Base-by-base conservation (phyloP, 2,888 invertebrate species). In the Trichogramma evanescens region DNA sequence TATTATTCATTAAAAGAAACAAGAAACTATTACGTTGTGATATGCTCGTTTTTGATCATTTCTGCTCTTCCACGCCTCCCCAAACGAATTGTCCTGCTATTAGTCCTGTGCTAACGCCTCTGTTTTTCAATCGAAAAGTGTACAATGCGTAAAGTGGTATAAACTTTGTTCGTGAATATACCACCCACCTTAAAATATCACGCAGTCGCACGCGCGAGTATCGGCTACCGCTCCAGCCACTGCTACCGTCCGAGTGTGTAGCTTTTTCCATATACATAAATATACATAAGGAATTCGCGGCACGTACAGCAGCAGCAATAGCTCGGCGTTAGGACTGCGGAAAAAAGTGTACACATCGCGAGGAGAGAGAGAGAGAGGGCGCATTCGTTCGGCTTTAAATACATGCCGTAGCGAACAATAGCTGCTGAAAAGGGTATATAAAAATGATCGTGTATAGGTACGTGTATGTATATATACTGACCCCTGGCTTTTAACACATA, bases 391-490 rank as follows among this genome's bases (percentile, higher is more conserved):
- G 26, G 3, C 26, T 26, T 26, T 26, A 26, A 26, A 26, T 26
- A 26, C 26, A 26, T 26, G 26, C 26, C 26, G 26, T 26, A 3
- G 26, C 26, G 26, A 26, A 26, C 26, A 26, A 26, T 26, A 26
- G 26, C 26, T 26, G 26, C 26, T 26, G 26, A 40, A 44, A 80
- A 78, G 79, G 76, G 79, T 80, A 79, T 80, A 80, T 80, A 81
- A 54, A 59, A 80, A 81, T 80, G 80, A 80, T 80, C 80, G 81
- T 80, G 78, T 80, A 63, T 67, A 65, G 67, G 64, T 67, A 66
- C 63, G 61, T 61, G 66, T 65, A 66, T 67, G 64, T 58, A 54
- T 55, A 41, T 58, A 50, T 54, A 44, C 58, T 44, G 42, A 26
- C 26, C 26, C 26, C 38, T 51, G 49, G 26, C 41, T 59, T 41